phyloP scores from a whole-genome alignment of 53 echinoderm and acorn worm species.

The Holothuria leucospilota region DNA sequence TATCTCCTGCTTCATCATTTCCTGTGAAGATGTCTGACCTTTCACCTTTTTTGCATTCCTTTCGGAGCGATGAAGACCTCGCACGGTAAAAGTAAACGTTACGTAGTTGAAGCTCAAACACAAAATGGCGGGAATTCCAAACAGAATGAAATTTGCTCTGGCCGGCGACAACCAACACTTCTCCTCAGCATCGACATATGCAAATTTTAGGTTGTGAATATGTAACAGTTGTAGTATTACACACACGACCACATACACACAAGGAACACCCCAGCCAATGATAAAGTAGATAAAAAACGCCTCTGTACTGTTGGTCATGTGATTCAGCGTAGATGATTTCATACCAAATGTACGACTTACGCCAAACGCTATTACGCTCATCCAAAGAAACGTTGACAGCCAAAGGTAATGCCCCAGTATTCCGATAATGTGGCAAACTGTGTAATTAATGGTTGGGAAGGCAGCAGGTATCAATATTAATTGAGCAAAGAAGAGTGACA shows the following conservation, averaged over 20 bases:
- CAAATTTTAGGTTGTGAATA: background rate
- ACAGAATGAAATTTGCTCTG: background rate
- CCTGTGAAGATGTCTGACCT: no score
- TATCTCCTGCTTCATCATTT: no score
- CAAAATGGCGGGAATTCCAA: background rate
- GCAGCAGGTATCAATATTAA: constrained; percentile 22
- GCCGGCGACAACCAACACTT: background rate
- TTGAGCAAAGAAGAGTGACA: constrained; percentile 7
- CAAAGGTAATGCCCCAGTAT: constrained; percentile 58
- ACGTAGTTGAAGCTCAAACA: background rate
- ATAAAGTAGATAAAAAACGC: background rate
- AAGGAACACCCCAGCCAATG: constrained; percentile 20
- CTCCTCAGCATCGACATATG: background rate
- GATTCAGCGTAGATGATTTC: background rate
- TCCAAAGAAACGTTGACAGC: constrained; percentile 68
- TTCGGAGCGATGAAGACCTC: background rate
- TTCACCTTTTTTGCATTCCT: background rate
- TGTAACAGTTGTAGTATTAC: background rate
- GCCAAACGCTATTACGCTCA: constrained; percentile 57
- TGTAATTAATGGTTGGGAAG: background rate
- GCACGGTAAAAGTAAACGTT: background rate
- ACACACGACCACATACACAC: background rate
- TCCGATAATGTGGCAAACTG: constrained; percentile 26
- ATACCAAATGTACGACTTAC: constrained; percentile 60
- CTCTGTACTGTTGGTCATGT: background rate